phyloP scores from a whole-genome alignment of 2,888 invertebrate species.

The Eueremaeus valkanovi region DNA sequence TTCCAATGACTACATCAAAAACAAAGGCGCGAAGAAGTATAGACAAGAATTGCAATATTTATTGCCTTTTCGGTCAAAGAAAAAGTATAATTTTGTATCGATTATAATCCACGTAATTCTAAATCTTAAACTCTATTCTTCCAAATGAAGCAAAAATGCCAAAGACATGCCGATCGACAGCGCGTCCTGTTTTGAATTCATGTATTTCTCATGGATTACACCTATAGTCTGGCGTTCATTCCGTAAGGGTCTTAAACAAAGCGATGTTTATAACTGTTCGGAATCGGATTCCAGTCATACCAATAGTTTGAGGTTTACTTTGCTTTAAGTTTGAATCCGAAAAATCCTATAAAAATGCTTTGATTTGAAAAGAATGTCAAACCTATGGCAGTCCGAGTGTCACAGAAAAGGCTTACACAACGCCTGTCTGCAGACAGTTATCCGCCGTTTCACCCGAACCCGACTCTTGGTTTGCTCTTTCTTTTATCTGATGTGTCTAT shows the following conservation, averaged over 20 bases:
- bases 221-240: constrained; percentile 57
- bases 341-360: constrained; percentile 1
- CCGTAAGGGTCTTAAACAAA: constrained; percentile 53
- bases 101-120: not conserved
- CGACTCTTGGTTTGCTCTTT: constrained; percentile 54
- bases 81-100: not conserved
- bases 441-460: constrained; percentile 57
- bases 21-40: constrained; percentile 11
- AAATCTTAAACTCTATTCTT: not conserved
- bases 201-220: constrained; percentile 58
- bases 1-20: constrained; percentile 1
- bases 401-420: constrained; percentile 53
- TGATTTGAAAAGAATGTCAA: constrained; percentile 53
- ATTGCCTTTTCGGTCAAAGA: constrained; percentile 19
- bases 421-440: constrained; percentile 56
- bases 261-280: constrained; percentile 54
- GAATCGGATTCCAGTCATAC: constrained; percentile 56
- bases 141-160: not conserved
- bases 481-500: constrained; percentile 53
- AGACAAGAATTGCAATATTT: constrained; percentile 35
- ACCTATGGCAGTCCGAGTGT: constrained; percentile 58
- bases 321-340: not conserved
- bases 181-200: constrained; percentile 56
- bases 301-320: constrained; percentile 49
- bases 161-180: constrained; percentile 54